Percentiles rank a stretch among this genome's conserved stretches.
These are phyloP conservation scores for Mylabris sibirica DNA, from an alignment of 2,888 invertebrate species.

Conservation along the genomic window DNA sequence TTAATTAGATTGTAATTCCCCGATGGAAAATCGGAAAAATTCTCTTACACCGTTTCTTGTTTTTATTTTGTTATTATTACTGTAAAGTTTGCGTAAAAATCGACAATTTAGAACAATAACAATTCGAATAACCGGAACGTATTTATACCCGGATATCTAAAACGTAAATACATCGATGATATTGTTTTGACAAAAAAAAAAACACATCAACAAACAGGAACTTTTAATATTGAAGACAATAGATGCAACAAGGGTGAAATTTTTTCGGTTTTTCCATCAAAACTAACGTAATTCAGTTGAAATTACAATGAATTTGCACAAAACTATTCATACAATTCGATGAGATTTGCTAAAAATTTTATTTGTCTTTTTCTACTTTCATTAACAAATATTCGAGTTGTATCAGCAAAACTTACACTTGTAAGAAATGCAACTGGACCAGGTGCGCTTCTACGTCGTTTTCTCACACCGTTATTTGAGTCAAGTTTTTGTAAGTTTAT, in stretches of 20 bases:
- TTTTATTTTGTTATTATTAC: not conserved
- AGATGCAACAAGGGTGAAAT: not conserved
- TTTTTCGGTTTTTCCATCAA: conserved; percentile 6
- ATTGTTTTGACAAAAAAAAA: conserved; percentile 8
- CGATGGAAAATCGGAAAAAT: not conserved
- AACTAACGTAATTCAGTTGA: not conserved
- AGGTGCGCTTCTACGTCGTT: not conserved
- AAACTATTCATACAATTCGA: not conserved
- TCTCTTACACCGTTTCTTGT: not conserved
- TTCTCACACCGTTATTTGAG: conserved; percentile 5
- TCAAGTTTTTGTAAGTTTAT: not conserved
- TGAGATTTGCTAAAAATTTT: not conserved
- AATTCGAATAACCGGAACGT: not conserved
- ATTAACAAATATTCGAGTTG: not conserved
- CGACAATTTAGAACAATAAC: not conserved
- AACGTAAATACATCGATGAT: conserved; percentile 26
- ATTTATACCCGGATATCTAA: conserved; percentile 27
- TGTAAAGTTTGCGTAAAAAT: not conserved
- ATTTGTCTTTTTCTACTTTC: not conserved
- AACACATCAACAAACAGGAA: no score
- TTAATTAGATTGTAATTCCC: conserved; percentile 1
- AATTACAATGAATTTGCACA: conserved; percentile 15
- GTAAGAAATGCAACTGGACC: conserved; percentile 1
- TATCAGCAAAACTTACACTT: conserved; percentile 5
- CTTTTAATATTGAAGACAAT: conserved; percentile 19